These are phyloP conservation scores for Tragelaphus scriptus DNA, from an alignment of 2,113 vertebrate genomes.

Conservation along the genomic window DNA sequence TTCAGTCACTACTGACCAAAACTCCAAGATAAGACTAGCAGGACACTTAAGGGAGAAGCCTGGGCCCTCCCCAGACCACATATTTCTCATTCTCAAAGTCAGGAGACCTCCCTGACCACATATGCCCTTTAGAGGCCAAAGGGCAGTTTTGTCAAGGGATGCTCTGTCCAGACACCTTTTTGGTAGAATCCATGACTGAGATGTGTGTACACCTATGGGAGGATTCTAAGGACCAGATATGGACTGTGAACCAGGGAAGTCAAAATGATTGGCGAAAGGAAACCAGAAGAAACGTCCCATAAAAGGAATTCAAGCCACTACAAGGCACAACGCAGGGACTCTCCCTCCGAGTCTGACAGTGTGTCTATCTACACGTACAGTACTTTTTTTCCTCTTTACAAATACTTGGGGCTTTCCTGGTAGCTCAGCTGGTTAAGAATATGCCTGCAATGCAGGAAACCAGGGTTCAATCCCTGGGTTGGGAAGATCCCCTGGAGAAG, in stretches of 20 bases:
- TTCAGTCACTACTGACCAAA: neutral
- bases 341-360: accelerated
- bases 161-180: neutral
- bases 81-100: neutral
- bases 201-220: neutral
- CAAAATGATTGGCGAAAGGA: neutral
- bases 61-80: neutral
- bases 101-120: neutral
- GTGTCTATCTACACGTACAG: neutral
- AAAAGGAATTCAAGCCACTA: neutral
- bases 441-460: neutral
- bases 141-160: neutral
- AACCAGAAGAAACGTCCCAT: neutral
- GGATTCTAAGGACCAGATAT: neutral
- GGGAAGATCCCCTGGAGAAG: neutral
- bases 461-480: neutral
- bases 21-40: neutral
- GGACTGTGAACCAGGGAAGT: neutral
- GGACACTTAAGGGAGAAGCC: neutral
- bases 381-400: neutral
- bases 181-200: neutral
- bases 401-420: neutral
- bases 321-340: neutral
- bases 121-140: neutral
- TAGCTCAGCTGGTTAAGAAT: neutral